Evolutionary conservation across 2,113 vertebrate genomes (phyloP), one percentile per base, ranked within the genome.

Genomic region (Otocyon megalotis): DNA sequence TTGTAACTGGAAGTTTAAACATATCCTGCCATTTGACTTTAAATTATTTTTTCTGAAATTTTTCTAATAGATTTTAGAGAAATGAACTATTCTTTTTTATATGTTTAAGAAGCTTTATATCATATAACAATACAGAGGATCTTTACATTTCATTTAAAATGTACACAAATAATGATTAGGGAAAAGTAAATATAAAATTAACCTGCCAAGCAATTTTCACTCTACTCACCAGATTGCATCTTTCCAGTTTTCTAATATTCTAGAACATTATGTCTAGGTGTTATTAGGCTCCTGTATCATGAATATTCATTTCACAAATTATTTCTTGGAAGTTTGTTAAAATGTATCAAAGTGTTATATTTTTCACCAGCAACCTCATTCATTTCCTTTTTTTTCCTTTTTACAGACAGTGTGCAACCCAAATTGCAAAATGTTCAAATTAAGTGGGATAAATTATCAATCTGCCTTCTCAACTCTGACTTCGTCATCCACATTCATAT

Each of bases 71-170:
- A 3, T 54, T 93, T 11, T 28, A 90, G 14, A 88, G 26, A 96
- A 96, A 69, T 81, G 2, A 89, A 67, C 5, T 85, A 30, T 69
- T 74, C 15, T 74, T 50, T 90, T 32, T 12, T 37, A 58, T 16
- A 24, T 37, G 3, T 32, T 94, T 90, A 43, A 48, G 72, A 53
- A 79, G 16, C 20, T n/a, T 82, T 30, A 14, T 76, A n/a, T 63
- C 32, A 1, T 15, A 85, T 63, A 26, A 63, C 6, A 84, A 26
- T 35, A 30, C 67, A 79, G 1, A 80, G 16, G 90, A 62, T 67
- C 30, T 71, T 82, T 71, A 86, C 2, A 56, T 65, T 88, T 77
- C 30, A 24, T 89, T 50, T 80, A 28, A 97, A 92, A 95, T 77
- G 14, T 22, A 13, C 10, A 84, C 22, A 67, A 86, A 54, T 53